phyloP scores from a whole-genome alignment of 2,888 invertebrate genomes.

The Eudemis profundana region DNA sequence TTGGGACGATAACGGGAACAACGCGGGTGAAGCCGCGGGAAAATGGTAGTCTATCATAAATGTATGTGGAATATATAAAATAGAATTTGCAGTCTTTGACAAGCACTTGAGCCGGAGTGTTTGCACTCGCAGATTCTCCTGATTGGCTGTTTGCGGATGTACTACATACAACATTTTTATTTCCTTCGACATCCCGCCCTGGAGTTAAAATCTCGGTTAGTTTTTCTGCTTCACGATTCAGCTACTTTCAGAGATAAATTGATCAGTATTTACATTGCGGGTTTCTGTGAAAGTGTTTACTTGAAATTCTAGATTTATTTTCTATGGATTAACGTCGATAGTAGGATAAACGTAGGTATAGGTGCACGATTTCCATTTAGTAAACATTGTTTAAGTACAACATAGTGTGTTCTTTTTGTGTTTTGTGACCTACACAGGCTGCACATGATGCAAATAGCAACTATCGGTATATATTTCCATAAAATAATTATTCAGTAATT shows the following conservation, averaged over 20 bases:
- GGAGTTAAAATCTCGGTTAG: conserved; percentile 41
- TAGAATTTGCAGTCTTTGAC: conserved; percentile 72
- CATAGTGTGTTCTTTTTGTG: too few species aligned
- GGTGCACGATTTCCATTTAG: too few species aligned
- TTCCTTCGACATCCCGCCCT: conserved; percentile 61
- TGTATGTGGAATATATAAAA: conserved; percentile 62
- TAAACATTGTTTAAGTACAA: too few species aligned
- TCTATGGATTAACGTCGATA: too few species aligned
- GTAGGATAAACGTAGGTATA: too few species aligned
- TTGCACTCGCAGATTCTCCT: conserved; percentile 79
- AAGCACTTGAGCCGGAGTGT: conserved; percentile 68
- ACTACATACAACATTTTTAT: conserved; percentile 66
- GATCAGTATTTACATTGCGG: background rate
- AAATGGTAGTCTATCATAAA: too few species aligned
- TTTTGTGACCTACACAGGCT: too few species aligned
- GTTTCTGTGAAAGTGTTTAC: background rate
- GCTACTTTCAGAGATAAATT: background rate
- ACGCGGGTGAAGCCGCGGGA: too few species aligned
- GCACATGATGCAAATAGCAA: too few species aligned
- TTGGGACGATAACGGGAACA: too few species aligned
- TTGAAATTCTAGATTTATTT: background rate
- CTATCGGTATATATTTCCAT: too few species aligned
- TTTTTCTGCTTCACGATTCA: conserved; percentile 7
- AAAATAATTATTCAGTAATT: too few species aligned
- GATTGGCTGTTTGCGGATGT: conserved; percentile 76